Conservation (phyloP, 1,140 invertebrate genomes). For the Mercenaria mercenaria region DNA sequence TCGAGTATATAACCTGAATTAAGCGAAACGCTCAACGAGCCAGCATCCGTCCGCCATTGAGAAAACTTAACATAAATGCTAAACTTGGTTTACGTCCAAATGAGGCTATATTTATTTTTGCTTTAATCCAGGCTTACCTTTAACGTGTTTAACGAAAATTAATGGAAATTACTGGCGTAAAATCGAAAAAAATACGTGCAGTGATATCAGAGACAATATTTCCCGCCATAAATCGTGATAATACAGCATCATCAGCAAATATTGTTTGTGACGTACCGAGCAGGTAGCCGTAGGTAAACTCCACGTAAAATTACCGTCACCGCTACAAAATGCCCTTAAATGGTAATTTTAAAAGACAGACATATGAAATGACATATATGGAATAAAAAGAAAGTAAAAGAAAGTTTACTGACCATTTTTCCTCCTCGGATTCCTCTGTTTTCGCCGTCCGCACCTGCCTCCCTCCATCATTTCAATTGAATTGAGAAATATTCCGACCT, state of each 20-base stretch:
- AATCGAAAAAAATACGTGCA: background rate
- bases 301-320: conserved; percentile 58
- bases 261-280: conserved; percentile 12
- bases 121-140: conserved; percentile 64
- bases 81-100: conserved; percentile 51
- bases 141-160: background rate
- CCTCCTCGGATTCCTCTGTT: conserved; percentile 68
- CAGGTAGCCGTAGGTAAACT: conserved; percentile 63
- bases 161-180: background rate
- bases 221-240: conserved; percentile 18
- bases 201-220: background rate
- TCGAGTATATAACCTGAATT: background rate
- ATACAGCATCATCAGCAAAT: background rate
- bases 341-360: background rate
- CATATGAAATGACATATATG: conserved; percentile 32
- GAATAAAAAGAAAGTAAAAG: background rate
- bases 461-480: conserved; percentile 72
- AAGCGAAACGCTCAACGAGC: background rate
- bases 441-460: conserved; percentile 70
- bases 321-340: background rate
- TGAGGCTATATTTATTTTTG: conserved; percentile 58
- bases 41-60: conserved; percentile 66
- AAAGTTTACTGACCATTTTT: conserved; percentile 68
- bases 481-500: conserved; percentile 68
- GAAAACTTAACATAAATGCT: conserved; percentile 64